Evolutionary conservation across 2,797 vertebrate species (phyloP).

Genomic region (Sardinella longiceps): DNA sequence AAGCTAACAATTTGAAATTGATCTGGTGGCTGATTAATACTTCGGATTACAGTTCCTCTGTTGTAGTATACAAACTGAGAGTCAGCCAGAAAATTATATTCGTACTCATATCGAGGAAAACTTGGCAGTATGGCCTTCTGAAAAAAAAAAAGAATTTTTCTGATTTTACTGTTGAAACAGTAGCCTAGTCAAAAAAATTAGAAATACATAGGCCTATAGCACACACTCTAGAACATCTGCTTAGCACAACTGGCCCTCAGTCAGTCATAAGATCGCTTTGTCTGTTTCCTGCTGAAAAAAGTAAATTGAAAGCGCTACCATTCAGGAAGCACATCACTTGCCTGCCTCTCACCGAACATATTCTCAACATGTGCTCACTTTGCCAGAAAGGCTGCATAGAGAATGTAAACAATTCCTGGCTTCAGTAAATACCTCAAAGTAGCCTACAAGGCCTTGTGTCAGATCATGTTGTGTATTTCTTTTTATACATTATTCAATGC

Average conservation of each 20-base stretch:
- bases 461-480: neutral
- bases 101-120: neutral
- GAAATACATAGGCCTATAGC: neutral
- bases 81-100: neutral
- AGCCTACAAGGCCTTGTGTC: neutral
- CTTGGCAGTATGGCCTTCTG: neutral
- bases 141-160: neutral
- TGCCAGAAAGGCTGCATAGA: neutral
- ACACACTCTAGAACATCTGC: constrained; percentile 73
- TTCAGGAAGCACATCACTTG: constrained; percentile 63
- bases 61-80: neutral
- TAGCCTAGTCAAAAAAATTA: neutral
- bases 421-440: neutral
- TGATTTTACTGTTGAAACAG: neutral
- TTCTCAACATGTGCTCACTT: neutral
- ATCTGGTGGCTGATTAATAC: constrained; percentile 11
- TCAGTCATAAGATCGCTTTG: constrained; percentile 77
- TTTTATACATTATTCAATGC: neutral
- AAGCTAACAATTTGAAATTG: neutral
- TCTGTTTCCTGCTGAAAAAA: constrained; percentile 76
- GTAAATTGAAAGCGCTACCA: constrained; percentile 75
- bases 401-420: neutral
- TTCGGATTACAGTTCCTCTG: constrained; percentile 4
- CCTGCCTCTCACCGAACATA: constrained; percentile 59
- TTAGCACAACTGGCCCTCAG: constrained; percentile 76